Base-by-base conservation (phyloP, 2,888 invertebrate species). In the Salpingus planirostris region DNA sequence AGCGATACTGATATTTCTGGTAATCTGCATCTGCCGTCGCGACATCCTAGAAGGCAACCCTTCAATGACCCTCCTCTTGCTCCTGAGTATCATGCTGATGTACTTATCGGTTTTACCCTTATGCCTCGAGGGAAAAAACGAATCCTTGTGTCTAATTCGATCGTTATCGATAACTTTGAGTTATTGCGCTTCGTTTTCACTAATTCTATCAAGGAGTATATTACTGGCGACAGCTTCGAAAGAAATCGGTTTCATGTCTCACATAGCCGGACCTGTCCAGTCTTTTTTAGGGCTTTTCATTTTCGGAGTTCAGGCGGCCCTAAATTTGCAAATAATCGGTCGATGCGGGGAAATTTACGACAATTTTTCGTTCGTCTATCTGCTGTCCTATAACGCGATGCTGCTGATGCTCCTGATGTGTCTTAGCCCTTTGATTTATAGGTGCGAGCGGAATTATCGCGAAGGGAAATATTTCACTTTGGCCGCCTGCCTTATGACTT, bases 11-110 rank as follows among this genome's bases (percentile, higher is more conserved):
- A 68, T 74, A 27, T 83, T 82, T 50, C 70, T 84, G 27, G 62
- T 77, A 21, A 68, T 76, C 24, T 67, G 80, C 15, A 70, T 80
- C 27, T 76, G 76, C 40, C 68, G 73, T 44, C 72, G 72, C 24
- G 74, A 78, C 42, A 70, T 76, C 7, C 67, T 81, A 13, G 81
- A 82, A 52, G 80, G 80, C 3, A 79, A 80, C 55, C 80, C 80
- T 1, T 60, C 67, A 1, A 58, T 69, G 5, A 69, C 71, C 1
- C 60, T 73, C 10, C 42, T 70, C 3, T 46, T 73, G 3, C 44
- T 73, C 10, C 42, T 71, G 2, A 62, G 67, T 0, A 57, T 71
- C 1, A 57, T 71, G n/a, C 38, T 69, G 2, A 63, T 72, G 43
- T 73, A 69, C 44, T 59, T 58, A 23, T 65, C 70, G 1, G 66